These are phyloP conservation scores for Coccyzus lansbergi DNA, from an alignment of 2,797 vertebrate genomes.

Conservation along the genomic window DNA sequence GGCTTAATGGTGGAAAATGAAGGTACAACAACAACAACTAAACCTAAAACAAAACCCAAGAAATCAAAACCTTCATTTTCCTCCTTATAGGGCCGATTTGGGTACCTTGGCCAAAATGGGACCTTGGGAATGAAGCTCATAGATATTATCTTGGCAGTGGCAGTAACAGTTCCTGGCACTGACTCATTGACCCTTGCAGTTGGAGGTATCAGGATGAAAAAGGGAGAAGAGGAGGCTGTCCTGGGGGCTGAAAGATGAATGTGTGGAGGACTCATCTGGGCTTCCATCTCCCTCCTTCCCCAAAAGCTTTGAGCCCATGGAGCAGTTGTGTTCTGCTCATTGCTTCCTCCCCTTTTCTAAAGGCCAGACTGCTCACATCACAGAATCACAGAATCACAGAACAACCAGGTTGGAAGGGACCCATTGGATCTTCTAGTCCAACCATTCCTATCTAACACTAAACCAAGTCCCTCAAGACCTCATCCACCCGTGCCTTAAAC, in stretches of 20 bases:
- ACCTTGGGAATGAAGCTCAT: neutral
- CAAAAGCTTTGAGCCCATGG: fast-evolving
- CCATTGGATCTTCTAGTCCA: too few species aligned
- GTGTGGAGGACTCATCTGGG: too few species aligned
- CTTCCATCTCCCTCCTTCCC: neutral
- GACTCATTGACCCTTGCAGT: neutral
- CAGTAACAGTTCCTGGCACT: neutral
- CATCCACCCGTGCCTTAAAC: too few species aligned
- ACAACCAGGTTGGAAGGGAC: too few species aligned
- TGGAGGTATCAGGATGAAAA: neutral
- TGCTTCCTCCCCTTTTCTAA: neutral
- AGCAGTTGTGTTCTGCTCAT: neutral
- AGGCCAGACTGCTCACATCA: fast-evolving
- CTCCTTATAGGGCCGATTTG: neutral
- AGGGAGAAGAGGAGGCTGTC: neutral
- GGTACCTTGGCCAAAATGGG: neutral
- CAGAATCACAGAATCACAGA: too few species aligned
- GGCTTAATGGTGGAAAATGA: neutral
- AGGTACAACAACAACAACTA: neutral
- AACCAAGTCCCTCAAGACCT: too few species aligned
- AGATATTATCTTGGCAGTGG: neutral
- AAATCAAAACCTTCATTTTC: neutral
- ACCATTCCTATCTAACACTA: too few species aligned
- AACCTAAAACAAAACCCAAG: neutral
- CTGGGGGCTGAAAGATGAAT: neutral